Evolutionary conservation across 2,888 invertebrate genomes (phyloP).

Genomic region (Hydraecia micacea): DNA sequence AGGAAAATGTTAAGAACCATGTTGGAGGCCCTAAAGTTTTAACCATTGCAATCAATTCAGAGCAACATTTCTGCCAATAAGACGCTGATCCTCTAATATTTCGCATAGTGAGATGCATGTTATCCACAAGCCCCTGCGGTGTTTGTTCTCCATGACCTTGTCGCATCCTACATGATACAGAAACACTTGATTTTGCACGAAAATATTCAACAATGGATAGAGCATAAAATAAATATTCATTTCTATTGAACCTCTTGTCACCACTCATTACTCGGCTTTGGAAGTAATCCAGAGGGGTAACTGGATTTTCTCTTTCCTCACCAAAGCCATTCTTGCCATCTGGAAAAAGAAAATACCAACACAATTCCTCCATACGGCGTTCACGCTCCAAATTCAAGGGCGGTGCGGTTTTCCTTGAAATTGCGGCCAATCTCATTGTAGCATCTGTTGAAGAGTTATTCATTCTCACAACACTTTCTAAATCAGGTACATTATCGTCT

Average conservation of each 20-base stretch:
- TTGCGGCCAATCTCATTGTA: too few species aligned
- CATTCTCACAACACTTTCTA: too few species aligned
- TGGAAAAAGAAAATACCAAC: constrained; percentile 64
- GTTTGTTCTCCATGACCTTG: constrained; percentile 54
- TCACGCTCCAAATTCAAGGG: constrained; percentile 41
- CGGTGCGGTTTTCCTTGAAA: constrained; percentile 31
- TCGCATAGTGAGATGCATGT: constrained; percentile 72
- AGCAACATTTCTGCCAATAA: constrained; percentile 68
- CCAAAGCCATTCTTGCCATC: constrained; percentile 64
- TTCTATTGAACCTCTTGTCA: constrained; percentile 12
- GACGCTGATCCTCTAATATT: constrained; percentile 70
- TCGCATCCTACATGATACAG: constrained; percentile 54
- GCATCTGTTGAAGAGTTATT: too few species aligned
- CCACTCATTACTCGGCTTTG: constrained; percentile 3
- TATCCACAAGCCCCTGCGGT: constrained; percentile 47
- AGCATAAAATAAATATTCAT: constrained; percentile 30
- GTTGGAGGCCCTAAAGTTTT: constrained; percentile 71
- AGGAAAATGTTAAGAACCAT: constrained; percentile 70
- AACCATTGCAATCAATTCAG: constrained; percentile 72
- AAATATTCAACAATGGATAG: constrained; percentile 12
- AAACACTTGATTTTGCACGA: constrained; percentile 17
- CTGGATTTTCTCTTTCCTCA: constrained; percentile 53
- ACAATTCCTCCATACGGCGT: constrained; percentile 42
- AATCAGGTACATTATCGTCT: too few species aligned
- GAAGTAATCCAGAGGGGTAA: constrained; percentile 58